Conservation (phyloP, 2,888 invertebrate species). For the Heliconius ismenius region DNA sequence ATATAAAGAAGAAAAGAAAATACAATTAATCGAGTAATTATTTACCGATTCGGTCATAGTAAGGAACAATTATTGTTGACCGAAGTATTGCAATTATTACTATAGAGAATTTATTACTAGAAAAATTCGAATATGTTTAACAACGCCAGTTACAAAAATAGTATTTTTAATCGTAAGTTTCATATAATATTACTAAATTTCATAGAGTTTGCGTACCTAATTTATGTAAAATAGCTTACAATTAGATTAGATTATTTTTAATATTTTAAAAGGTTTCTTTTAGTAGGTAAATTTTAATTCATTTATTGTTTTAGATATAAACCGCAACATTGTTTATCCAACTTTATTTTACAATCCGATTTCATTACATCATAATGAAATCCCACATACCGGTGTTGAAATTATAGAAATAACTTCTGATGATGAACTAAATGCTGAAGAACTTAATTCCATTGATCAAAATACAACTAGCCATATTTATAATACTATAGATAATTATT, state of each 20-base stretch:
- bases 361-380: constrained; percentile 27
- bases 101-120: constrained; percentile 2
- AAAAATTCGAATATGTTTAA: constrained; percentile 32
- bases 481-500: constrained; percentile 47
- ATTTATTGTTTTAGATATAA: constrained; percentile 43
- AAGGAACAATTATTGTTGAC: not conserved
- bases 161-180: constrained; percentile 38
- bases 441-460: constrained; percentile 41
- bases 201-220: not conserved
- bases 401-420: constrained; percentile 62
- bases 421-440: constrained; percentile 37
- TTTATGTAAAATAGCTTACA: not conserved
- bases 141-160: constrained; percentile 20
- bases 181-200: not conserved
- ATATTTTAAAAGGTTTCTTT: no score
- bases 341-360: constrained; percentile 31
- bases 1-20: not conserved
- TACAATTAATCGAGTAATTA: not conserved
- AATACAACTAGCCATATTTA: constrained; percentile 53
- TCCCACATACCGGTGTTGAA: constrained; percentile 52
- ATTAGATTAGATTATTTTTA: no score
- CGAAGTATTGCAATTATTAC: not conserved
- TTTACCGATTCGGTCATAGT: not conserved
- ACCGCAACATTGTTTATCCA: constrained; percentile 44
- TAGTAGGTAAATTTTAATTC: not conserved